A percentile compares a stretch with the other conserved stretches of the same genome.
Evolutionary conservation across 2,113 vertebrate species (phyloP).

Genomic region (Dipodomys merriami): DNA sequence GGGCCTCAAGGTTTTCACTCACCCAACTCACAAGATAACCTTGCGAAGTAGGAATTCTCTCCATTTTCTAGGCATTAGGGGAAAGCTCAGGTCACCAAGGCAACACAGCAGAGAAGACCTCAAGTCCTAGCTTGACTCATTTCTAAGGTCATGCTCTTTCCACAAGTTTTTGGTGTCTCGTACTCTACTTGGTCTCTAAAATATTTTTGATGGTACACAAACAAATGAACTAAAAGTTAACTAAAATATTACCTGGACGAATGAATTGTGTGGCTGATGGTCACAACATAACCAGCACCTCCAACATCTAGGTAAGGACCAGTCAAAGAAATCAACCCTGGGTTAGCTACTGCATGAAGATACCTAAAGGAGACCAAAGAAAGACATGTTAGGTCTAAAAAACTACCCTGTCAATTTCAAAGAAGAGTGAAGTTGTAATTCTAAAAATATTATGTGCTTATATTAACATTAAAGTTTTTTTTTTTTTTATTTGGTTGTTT

Average conservation of each 20-base stretch:
- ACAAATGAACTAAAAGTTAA: not conserved
- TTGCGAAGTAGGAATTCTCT: not conserved
- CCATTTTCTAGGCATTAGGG: not conserved
- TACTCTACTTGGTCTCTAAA: not conserved
- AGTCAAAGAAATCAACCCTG: conserved; percentile 96
- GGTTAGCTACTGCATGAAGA: conserved; percentile 97
- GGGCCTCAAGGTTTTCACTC: not conserved
- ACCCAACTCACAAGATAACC: not conserved
- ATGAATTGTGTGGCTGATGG: conserved; percentile 98
- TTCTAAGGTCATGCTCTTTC: not conserved
- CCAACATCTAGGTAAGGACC: conserved; percentile 98
- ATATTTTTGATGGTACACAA: not conserved
- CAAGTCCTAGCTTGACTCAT: not conserved
- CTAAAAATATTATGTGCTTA: not conserved
- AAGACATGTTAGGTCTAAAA: not conserved
- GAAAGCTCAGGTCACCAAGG: not conserved
- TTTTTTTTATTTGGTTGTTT: not conserved
- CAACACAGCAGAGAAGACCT: not conserved
- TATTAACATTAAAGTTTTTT: not conserved
- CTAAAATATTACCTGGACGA: conserved; percentile 92
- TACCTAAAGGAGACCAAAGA: conserved; percentile 89
- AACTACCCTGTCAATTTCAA: not conserved
- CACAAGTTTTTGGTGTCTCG: not conserved
- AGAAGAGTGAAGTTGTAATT: not conserved
- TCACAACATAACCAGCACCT: conserved; percentile 97